These are phyloP conservation scores for Turnix velox DNA, from an alignment of 2,113 vertebrate species.

Conservation along the genomic window DNA sequence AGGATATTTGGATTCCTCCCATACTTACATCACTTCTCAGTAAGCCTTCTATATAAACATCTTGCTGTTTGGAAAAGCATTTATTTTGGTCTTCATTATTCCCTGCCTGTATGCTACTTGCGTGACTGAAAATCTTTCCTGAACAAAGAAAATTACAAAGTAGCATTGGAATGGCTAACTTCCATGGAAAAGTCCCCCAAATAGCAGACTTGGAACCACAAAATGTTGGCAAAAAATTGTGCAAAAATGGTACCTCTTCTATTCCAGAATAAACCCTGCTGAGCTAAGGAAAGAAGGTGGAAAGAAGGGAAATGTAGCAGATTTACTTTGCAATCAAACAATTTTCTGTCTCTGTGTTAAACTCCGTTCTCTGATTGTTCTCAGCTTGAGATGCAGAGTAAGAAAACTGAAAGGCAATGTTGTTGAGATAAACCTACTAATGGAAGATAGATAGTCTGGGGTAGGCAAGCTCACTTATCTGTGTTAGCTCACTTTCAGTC, in stretches of 20 bases:
- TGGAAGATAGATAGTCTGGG: background rate
- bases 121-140: background rate
- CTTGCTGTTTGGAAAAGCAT: background rate
- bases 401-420: background rate
- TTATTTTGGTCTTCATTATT: slow-evolving; percentile 46
- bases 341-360: background rate
- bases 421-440: background rate
- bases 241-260: background rate
- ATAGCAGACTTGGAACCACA: slow-evolving; percentile 49
- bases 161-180: slow-evolving; percentile 27
- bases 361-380: background rate
- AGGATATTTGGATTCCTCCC: background rate
- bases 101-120: background rate
- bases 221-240: background rate
- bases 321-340: background rate
- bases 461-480: background rate
- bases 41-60: slow-evolving; percentile 35
- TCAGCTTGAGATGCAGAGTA: background rate
- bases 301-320: background rate
- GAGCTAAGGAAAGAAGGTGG: background rate
- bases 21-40: slow-evolving; percentile 44
- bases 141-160: slow-evolving; percentile 44
- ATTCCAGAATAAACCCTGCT: background rate
- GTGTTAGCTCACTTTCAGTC: fast-evolving
- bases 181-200: background rate